These are phyloP conservation scores for Netelia virgata DNA, from an alignment of 2,888 invertebrate species.

Conservation along the genomic window DNA sequence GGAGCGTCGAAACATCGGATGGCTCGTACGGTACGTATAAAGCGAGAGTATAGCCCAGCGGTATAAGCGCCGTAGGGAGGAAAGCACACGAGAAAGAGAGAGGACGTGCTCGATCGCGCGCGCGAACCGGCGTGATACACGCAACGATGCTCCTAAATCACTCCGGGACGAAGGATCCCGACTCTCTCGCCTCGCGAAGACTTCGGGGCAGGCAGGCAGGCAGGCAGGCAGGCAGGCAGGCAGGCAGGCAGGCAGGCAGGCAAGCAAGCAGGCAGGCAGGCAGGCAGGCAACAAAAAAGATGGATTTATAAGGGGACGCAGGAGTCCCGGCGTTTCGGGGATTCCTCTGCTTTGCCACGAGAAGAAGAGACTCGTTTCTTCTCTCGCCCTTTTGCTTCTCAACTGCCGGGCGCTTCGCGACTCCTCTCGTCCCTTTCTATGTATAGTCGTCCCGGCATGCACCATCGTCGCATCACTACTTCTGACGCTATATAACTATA, in stretches of 20 bases:
- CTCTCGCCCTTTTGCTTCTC: constrained; percentile 58
- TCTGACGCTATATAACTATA: constrained; percentile 48
- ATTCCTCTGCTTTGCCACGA: constrained; percentile 77
- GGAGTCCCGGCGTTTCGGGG: constrained; percentile 78
- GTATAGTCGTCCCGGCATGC: constrained; percentile 30
- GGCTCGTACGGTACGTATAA: constrained; percentile 44
- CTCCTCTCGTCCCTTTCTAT: constrained; percentile 36
- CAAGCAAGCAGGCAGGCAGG: constrained; percentile 51
- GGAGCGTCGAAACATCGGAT: constrained; percentile 55
- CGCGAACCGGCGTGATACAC: constrained; percentile 82
- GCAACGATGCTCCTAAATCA: constrained; percentile 84
- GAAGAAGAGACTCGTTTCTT: constrained; percentile 67
- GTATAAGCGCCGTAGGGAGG: constrained; percentile 63
- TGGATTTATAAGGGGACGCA: constrained; percentile 81
- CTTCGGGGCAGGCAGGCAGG: constrained; percentile 55
- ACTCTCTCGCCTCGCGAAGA: constrained; percentile 68
- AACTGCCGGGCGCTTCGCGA: not conserved
- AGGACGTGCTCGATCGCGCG: constrained; percentile 59
- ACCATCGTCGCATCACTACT: constrained; percentile 69
- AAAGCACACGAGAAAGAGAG: constrained; percentile 44
- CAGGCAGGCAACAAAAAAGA: constrained; percentile 75
- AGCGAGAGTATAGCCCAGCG: constrained; percentile 44
- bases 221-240: too few species aligned
- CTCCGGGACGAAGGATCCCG: constrained; percentile 75
- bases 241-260: constrained; percentile 62